A percentile compares a stretch with the other conserved stretches of the same genome.
Conservation (phyloP, 2,113 vertebrate genomes). For the Acrocephalus kingi region DNA sequence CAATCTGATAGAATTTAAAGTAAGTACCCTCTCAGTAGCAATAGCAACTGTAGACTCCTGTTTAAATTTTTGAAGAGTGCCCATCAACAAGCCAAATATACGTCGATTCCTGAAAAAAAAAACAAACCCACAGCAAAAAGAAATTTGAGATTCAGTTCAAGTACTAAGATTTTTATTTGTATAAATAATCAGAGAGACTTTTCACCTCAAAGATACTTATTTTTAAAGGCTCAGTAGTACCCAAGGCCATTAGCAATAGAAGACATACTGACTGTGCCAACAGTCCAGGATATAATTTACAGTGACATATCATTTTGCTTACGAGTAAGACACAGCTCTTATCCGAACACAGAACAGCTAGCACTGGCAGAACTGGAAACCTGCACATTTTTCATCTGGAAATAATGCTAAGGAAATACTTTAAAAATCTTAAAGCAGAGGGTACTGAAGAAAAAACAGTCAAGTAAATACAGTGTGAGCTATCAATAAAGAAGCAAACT, state of each 20-base stretch:
- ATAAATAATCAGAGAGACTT: background rate
- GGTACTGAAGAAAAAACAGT: background rate
- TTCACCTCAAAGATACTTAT: background rate
- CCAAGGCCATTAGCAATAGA: background rate
- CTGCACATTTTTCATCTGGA: background rate
- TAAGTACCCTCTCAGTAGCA: conserved; percentile 88
- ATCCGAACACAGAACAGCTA: background rate
- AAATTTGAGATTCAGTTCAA: background rate
- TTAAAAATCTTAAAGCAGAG: background rate
- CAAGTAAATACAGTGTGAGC: background rate
- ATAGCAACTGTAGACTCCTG: conserved; percentile 96
- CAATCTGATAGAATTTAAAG: background rate
- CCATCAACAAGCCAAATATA: conserved; percentile 99
- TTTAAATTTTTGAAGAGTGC: conserved; percentile 98
- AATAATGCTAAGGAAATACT: background rate
- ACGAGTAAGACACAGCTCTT: background rate
- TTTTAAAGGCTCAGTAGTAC: conserved; percentile 2
- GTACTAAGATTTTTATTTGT: background rate
- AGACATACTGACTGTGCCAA: background rate
- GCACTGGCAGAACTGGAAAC: background rate
- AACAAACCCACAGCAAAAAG: background rate
- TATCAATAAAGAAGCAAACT: background rate
- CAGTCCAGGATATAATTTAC: background rate
- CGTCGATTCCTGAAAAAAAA: conserved; percentile 88
- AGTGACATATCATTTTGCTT: background rate